Evolutionary conservation across 1,140 invertebrate genomes (phyloP).

Genomic region (Ctenoplectra terminalis): DNA sequence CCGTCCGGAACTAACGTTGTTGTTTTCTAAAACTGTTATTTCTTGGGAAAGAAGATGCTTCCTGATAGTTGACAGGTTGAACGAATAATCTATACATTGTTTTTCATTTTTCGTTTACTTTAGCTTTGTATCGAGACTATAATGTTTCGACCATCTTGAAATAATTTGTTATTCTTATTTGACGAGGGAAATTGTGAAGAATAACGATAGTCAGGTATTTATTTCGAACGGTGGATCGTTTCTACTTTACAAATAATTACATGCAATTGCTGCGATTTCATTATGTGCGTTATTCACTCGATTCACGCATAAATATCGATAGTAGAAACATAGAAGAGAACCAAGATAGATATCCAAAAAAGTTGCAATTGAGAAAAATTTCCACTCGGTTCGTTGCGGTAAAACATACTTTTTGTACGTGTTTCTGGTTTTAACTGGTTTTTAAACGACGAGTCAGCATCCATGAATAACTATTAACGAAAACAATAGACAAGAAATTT

Average conservation of each 20-base stretch:
- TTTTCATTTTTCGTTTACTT: neutral
- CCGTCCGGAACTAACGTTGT: neutral
- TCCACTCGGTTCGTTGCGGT: neutral
- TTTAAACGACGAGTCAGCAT: neutral
- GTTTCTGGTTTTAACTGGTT: too few relatives aligned
- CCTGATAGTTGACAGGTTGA: conserved; percentile 1
- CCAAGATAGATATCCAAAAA: neutral
- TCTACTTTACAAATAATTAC: neutral
- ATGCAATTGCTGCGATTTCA: neutral
- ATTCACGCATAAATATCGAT: neutral
- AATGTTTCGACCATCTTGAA: neutral
- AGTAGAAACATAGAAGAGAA: neutral
- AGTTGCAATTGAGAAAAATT: neutral
- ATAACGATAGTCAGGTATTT: neutral
- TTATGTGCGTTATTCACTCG: conserved; percentile 12
- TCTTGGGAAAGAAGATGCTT: neutral
- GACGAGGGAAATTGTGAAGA: neutral
- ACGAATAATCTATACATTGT: neutral
- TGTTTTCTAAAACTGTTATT: neutral
- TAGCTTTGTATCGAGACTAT: neutral
- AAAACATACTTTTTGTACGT: neutral
- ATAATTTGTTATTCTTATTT: neutral
- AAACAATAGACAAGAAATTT: neutral
- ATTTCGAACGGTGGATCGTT: neutral
- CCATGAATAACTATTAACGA: conserved; percentile 16